These are phyloP conservation scores for Limnephilus lunatus DNA, from an alignment of 2,888 invertebrate genomes.

Conservation along the genomic window DNA sequence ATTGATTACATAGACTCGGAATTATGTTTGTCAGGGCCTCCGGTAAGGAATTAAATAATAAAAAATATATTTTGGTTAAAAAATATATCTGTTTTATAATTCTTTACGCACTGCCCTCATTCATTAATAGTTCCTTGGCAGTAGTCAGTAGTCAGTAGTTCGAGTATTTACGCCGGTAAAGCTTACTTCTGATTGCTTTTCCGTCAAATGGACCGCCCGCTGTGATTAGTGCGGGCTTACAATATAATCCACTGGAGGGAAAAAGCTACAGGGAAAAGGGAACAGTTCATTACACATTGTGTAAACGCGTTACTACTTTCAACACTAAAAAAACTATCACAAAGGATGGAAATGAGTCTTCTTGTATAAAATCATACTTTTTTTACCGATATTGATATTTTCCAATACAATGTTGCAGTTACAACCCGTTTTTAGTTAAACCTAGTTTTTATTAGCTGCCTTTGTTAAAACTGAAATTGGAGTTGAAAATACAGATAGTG, in stretches of 20 bases:
- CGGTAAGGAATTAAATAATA: too few relatives aligned
- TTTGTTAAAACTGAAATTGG: too few relatives aligned
- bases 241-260: conserved; percentile 27
- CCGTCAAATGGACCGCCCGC: conserved; percentile 11
- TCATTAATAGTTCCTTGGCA: neutral
- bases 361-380: neutral
- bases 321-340: neutral
- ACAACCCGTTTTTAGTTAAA: too few relatives aligned
- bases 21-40: too few relatives aligned
- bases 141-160: neutral
- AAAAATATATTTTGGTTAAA: neutral
- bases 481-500: too few relatives aligned
- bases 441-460: too few relatives aligned
- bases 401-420: too few relatives aligned
- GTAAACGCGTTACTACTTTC: neutral
- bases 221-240: conserved; percentile 36
- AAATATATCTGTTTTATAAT: neutral
- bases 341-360: neutral
- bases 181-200: conserved; percentile 41
- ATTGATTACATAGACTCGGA: too few relatives aligned
- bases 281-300: neutral
- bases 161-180: neutral
- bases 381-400: too few relatives aligned
- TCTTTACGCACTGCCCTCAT: neutral
- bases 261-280: neutral